Conservation (phyloP, 2,797 vertebrate genomes). For the Oceanodroma leucorhoa region DNA sequence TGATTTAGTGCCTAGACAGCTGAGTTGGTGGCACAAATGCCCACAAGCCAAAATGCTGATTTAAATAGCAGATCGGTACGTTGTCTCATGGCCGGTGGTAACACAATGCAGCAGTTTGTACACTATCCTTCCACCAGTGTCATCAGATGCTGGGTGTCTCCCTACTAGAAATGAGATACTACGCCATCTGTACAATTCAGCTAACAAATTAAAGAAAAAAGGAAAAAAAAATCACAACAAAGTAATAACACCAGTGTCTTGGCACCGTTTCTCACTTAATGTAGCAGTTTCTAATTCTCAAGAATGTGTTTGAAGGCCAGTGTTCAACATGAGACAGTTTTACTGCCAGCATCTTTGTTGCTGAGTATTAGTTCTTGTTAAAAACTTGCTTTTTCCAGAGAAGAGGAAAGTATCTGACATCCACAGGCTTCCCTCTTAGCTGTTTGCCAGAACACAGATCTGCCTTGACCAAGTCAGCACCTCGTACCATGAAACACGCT, state of each 20-base stretch:
- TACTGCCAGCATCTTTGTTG: not conserved
- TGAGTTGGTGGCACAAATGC: not conserved
- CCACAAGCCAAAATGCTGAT: not conserved
- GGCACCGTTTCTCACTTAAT: not conserved
- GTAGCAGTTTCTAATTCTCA: not conserved
- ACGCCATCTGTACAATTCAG: not conserved
- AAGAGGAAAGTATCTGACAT: not conserved
- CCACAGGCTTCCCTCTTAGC: not conserved
- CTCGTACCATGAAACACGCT: not conserved
- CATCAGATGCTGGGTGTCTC: not conserved
- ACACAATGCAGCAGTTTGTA: not conserved
- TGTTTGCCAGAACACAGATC: not conserved
- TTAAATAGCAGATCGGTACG: not conserved
- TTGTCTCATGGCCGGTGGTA: not conserved
- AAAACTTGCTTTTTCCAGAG: not conserved
- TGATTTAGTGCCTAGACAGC: not conserved
- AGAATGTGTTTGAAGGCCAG: not conserved
- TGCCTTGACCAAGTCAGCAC: not conserved
- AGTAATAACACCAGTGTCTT: not conserved
- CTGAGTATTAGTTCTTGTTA: not conserved
- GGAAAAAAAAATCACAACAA: not conserved
- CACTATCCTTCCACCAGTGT: not conserved
- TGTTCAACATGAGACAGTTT: not conserved
- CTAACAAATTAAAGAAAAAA: accelerated
- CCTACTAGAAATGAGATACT: not conserved